These are phyloP conservation scores for Osmerus eperlanus DNA, from an alignment of 2,113 vertebrate genomes.

Conservation along the genomic window DNA sequence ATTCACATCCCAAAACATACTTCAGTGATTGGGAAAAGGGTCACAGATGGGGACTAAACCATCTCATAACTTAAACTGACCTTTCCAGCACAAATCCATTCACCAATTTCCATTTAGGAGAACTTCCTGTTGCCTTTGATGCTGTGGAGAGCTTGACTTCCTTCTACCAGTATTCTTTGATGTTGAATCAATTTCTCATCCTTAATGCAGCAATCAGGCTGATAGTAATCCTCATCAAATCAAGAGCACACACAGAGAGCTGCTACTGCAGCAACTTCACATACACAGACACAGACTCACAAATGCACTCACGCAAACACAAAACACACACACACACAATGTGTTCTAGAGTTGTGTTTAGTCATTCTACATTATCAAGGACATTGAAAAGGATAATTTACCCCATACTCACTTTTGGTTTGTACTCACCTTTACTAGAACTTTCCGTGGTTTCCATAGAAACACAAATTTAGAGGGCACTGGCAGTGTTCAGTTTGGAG, in stretches of 20 bases:
- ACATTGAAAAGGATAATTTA: constrained; percentile 1
- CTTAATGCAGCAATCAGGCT: background rate
- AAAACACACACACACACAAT: background rate
- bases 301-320: background rate
- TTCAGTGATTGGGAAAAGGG: no score
- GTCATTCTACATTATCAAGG: background rate
- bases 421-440: background rate
- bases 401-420: background rate
- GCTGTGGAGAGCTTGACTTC: background rate
- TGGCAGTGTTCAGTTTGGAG: background rate
- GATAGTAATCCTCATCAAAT: background rate
- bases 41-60: no score
- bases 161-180: background rate
- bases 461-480: background rate
- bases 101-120: no score
- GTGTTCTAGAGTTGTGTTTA: background rate
- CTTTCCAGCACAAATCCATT: no score
- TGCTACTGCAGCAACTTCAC: background rate
- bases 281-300: background rate
- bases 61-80: no score
- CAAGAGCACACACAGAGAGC: background rate
- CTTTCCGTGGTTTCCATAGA: background rate
- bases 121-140: no score
- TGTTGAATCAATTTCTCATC: constrained; percentile 1
- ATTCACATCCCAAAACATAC: no score